A percentile compares a stretch with the other conserved stretches of the same genome.
phyloP scores from a whole-genome alignment of 1,140 invertebrate species.

The Solenopsis fugax region DNA sequence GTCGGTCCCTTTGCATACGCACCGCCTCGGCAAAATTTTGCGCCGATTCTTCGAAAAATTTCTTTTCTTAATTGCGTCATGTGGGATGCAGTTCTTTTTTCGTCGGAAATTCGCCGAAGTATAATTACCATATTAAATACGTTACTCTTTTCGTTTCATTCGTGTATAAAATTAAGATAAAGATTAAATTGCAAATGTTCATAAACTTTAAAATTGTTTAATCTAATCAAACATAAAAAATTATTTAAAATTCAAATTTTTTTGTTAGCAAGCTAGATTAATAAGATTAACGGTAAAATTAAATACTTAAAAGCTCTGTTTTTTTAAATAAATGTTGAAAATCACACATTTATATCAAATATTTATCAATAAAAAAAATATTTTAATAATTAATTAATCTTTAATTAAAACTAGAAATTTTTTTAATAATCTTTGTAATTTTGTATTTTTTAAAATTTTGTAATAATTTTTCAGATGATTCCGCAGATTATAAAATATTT shows the following conservation, averaged over 20 bases:
- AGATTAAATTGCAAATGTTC: background rate
- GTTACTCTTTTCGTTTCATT: background rate
- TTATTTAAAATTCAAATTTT: background rate
- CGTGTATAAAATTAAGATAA: background rate
- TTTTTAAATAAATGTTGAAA: background rate
- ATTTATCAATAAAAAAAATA: background rate
- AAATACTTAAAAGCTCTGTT: too few species aligned
- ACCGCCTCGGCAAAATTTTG: constrained; percentile 57
- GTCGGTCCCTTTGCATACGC: constrained; percentile 69
- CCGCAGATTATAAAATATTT: background rate
- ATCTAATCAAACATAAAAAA: background rate
- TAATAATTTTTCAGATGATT: background rate
- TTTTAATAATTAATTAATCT: background rate
- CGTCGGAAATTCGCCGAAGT: background rate
- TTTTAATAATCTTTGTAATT: background rate
- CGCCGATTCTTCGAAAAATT: constrained; percentile 56
- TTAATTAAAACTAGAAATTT: background rate
- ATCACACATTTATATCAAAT: background rate
- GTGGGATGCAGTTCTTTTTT: background rate
- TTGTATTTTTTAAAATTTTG: background rate
- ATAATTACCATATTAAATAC: background rate
- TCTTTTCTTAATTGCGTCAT: constrained; percentile 32
- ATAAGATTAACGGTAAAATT: background rate
- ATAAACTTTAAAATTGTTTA: constrained; percentile 1
- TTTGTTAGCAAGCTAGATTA: background rate